These are phyloP conservation scores for Seriola dumerili DNA, from an alignment of 2,113 vertebrate genomes.

Conservation along the genomic window DNA sequence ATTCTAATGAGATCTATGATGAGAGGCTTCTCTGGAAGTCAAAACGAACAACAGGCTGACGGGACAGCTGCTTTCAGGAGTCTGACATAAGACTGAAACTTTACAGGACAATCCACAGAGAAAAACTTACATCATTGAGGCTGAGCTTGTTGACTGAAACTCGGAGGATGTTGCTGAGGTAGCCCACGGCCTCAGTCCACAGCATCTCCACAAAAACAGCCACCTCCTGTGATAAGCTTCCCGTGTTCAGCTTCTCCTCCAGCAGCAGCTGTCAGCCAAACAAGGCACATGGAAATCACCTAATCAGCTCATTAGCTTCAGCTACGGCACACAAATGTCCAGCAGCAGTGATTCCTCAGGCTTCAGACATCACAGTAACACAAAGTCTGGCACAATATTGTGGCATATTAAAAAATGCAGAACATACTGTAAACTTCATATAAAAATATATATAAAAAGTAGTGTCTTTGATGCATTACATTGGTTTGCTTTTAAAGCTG, in stretches of 20 bases:
- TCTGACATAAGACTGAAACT: too few relatives aligned
- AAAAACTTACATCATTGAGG: conserved; percentile 86
- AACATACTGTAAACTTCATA: background rate
- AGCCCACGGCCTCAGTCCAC: conserved; percentile 88
- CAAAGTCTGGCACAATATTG: background rate
- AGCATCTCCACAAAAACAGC: conserved; percentile 88
- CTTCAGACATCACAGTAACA: background rate
- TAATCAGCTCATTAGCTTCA: background rate
- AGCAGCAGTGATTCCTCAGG: background rate
- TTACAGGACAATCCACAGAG: background rate
- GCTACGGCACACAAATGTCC: background rate
- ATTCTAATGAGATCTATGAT: background rate
- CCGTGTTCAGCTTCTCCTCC: conserved; percentile 83
- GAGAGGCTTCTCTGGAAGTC: background rate
- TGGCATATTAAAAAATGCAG: background rate
- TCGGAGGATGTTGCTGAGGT: conserved; percentile 78
- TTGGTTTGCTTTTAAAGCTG: background rate
- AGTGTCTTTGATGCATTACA: background rate
- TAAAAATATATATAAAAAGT: background rate
- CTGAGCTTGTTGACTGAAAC: conserved; percentile 84
- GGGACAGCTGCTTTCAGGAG: background rate
- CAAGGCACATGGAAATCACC: background rate
- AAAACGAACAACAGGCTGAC: background rate
- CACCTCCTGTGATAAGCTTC: conserved; percentile 84
- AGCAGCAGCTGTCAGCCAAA: conserved; percentile 86